These are phyloP conservation scores for Cyanoliseus patagonus DNA, from an alignment of 2,113 vertebrate species.

Conservation along the genomic window DNA sequence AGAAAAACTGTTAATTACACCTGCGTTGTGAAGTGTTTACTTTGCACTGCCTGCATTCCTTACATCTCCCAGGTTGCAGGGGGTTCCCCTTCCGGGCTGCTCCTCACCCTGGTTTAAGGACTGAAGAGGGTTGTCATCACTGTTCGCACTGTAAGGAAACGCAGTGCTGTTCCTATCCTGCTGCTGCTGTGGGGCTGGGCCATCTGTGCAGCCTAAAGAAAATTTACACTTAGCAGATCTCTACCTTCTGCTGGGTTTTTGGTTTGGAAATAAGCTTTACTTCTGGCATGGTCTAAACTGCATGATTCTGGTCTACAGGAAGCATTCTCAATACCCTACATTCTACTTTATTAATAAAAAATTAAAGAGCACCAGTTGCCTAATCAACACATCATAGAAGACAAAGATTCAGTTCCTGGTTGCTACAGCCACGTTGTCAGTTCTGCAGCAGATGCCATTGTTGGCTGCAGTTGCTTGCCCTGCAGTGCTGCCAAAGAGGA, in stretches of 20 bases:
- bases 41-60: background rate
- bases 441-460: background rate
- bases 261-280: background rate
- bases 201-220: background rate
- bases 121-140: background rate
- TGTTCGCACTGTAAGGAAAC: background rate
- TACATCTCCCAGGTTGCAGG: background rate
- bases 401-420: background rate
- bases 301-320: background rate
- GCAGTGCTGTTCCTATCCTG: background rate
- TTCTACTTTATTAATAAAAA: background rate
- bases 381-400: background rate
- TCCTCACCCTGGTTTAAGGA: background rate
- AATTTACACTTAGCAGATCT: background rate
- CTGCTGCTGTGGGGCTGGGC: background rate
- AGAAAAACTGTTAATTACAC: background rate
- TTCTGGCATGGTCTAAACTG: background rate
- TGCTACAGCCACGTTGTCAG: background rate
- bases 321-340: background rate
- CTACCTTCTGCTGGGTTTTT: background rate
- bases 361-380: background rate
- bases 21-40: background rate
- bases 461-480: background rate
- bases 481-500: background rate
- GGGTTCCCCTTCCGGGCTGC: background rate